Percentiles rank a stretch among this genome's conserved stretches.
Evolutionary conservation across 2,888 invertebrate genomes (phyloP).

Genomic region (Lycophotia porphyrea): DNA sequence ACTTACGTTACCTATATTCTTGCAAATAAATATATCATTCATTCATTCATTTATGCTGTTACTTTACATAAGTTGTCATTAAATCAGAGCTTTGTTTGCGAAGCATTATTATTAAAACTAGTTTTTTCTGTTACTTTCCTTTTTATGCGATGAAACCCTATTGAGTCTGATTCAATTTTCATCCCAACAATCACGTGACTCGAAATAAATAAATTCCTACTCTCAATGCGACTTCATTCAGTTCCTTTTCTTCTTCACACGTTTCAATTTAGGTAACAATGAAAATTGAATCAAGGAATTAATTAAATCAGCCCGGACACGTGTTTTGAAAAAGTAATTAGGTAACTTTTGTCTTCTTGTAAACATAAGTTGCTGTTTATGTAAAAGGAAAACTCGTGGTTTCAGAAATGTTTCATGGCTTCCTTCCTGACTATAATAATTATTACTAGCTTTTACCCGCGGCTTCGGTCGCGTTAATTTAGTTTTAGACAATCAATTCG

Average conservation of each 20-base stretch:
- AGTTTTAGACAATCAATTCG: no score
- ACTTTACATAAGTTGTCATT: background rate
- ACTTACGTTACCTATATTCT: no score
- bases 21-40: no score
- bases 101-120: background rate
- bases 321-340: conserved; percentile 42
- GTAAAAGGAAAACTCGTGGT: background rate
- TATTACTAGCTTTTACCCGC: no score
- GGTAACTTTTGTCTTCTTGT: conserved; percentile 17
- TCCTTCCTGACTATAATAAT: no score
- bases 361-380: conserved; percentile 8
- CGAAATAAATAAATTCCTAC: background rate
- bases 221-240: background rate
- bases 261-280: conserved; percentile 21
- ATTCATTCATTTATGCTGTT: no score
- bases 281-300: conserved; percentile 22
- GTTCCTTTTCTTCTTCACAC: background rate
- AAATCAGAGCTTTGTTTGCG: background rate
- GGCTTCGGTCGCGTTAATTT: no score
- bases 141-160: background rate
- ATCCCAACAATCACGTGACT: background rate
- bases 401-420: conserved; percentile 12
- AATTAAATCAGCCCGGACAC: conserved; percentile 24
- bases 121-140: background rate
- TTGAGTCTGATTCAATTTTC: background rate